Percentiles rank a stretch among this genome's conserved stretches.
phyloP scores from a whole-genome alignment of 1,140 invertebrate species.

The Matsumurasca onukii region DNA sequence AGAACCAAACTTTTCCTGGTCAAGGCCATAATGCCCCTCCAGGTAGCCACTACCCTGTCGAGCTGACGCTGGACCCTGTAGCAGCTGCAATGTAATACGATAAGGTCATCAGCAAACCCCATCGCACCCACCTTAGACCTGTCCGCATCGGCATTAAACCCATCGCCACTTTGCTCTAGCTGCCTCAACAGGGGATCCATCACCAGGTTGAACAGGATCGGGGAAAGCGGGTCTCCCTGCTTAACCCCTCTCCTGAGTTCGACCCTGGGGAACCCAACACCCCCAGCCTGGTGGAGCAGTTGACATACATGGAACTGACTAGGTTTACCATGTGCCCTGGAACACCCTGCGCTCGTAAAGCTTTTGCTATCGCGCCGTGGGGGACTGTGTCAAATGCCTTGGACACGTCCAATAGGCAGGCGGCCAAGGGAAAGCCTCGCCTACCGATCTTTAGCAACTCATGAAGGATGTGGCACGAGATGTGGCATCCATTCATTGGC shows the following conservation, averaged over 20 bases:
- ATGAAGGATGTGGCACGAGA: not conserved
- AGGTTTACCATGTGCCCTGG: not conserved
- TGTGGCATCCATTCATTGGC: conserved; percentile 9
- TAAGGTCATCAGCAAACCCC: conserved; percentile 11
- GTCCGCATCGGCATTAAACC: not conserved
- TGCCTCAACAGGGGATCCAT: not conserved
- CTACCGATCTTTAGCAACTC: not conserved
- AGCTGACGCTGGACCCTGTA: not conserved
- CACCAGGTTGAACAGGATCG: conserved; percentile 13
- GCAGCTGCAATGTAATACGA: not conserved
- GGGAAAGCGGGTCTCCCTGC: conserved; percentile 13
- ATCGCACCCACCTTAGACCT: not conserved
- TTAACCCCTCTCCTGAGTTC: not conserved
- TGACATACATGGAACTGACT: not conserved
- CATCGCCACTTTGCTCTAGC: not conserved
- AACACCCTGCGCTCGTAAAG: not conserved
- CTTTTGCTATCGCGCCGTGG: not conserved
- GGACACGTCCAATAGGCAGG: not conserved
- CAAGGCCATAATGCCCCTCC: not conserved
- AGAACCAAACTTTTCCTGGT: not conserved
- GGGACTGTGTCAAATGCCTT: conserved; percentile 16
- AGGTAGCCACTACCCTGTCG: not conserved
- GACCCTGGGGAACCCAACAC: not conserved
- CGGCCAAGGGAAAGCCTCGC: not conserved
- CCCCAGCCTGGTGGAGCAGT: not conserved